These are phyloP conservation scores for Telenomus remus DNA, from an alignment of 1,140 invertebrate genomes.

Conservation along the genomic window DNA sequence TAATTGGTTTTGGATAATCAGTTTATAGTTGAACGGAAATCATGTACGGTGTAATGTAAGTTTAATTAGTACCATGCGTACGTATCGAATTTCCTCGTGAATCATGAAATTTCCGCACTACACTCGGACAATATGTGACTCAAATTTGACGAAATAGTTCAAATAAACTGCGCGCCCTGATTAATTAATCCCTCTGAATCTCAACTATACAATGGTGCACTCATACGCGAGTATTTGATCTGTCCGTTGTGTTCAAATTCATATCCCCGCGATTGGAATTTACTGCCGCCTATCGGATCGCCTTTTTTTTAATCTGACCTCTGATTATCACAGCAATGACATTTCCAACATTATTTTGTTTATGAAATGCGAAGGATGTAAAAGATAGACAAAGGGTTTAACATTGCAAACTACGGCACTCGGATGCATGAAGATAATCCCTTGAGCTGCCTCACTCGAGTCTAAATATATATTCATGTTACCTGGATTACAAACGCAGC, in stretches of 20 bases:
- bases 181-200: neutral
- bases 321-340: too few species aligned
- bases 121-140: neutral
- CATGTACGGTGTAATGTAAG: neutral
- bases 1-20: neutral
- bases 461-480: constrained; percentile 31
- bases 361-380: constrained; percentile 10
- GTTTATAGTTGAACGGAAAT: neutral
- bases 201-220: too few species aligned
- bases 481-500: constrained; percentile 21
- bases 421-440: constrained; percentile 40
- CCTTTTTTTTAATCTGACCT: too few species aligned
- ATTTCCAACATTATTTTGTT: neutral
- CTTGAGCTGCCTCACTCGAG: constrained; percentile 32
- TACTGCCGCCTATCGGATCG: too few species aligned
- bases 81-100: neutral
- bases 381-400: constrained; percentile 26
- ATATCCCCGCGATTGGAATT: too few species aligned
- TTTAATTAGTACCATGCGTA: neutral
- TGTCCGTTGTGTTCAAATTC: neutral
- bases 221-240: too few species aligned
- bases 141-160: neutral
- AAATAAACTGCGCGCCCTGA: neutral
- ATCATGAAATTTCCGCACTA: neutral
- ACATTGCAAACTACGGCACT: constrained; percentile 20